Conservation (phyloP, 2,888 invertebrate genomes). For the Nemapogon koenigi region DNA sequence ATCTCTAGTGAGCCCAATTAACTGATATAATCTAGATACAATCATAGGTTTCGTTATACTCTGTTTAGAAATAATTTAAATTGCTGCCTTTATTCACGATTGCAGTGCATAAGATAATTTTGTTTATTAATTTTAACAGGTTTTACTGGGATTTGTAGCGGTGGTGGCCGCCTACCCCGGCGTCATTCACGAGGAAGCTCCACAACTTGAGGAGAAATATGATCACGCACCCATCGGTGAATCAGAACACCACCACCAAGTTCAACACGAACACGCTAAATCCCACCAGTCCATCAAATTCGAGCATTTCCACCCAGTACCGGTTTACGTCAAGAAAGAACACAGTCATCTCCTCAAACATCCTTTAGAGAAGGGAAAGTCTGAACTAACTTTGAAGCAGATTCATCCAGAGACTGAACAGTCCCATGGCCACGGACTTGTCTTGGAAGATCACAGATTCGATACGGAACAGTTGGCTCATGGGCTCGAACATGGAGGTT, state of each 20-base stretch:
- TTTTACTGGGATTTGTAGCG: conserved; percentile 56
- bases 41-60: no score
- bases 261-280: conserved; percentile 71
- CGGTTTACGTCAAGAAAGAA: conserved; percentile 73
- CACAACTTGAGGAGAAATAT: conserved; percentile 41
- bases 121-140: conserved; percentile 39
- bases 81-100: no score
- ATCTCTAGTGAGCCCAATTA: background rate
- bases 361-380: conserved; percentile 68
- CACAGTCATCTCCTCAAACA: conserved; percentile 69
- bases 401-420: conserved; percentile 69
- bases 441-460: conserved; percentile 64
- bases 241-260: conserved; percentile 64
- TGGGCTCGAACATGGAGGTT: conserved; percentile 26
- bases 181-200: conserved; percentile 43
- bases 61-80: no score
- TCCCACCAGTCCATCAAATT: conserved; percentile 75
- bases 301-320: conserved; percentile 74
- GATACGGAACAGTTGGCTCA: conserved; percentile 39
- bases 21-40: no score
- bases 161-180: conserved; percentile 52
- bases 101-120: no score
- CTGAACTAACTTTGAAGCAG: conserved; percentile 65
- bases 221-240: conserved; percentile 50
- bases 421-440: conserved; percentile 63